Evolutionary conservation across 2,797 vertebrate species (phyloP).

Genomic region (Lepus townsendii): DNA sequence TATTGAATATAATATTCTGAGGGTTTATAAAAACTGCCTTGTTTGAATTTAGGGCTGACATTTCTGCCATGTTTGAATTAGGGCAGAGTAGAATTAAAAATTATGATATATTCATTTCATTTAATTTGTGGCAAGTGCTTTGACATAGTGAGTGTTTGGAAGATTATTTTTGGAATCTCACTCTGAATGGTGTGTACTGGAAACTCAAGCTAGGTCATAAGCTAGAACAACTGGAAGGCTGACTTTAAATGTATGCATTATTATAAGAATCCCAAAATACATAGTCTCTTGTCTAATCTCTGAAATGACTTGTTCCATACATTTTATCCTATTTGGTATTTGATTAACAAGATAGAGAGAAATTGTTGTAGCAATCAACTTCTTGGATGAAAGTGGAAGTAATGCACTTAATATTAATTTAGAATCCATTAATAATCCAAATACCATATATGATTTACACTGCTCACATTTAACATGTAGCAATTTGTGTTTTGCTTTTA

Average conservation of each 20-base stretch:
- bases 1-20: not conserved
- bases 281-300: not conserved
- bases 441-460: not conserved
- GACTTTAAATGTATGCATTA: not conserved
- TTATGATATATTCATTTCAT: too few species aligned
- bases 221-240: not conserved
- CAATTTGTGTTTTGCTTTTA: not conserved
- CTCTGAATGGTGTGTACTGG: too few species aligned
- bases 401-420: not conserved
- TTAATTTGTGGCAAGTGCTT: not conserved
- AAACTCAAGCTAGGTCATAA: not conserved
- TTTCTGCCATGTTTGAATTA: not conserved
- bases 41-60: not conserved
- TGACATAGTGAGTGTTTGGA: not conserved
- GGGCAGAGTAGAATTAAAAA: not conserved
- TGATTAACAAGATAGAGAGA: not conserved
- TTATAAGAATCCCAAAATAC: not conserved
- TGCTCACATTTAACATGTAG: not conserved
- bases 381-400: not conserved
- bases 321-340: not conserved
- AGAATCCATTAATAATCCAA: not conserved
- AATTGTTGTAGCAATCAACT: not conserved
- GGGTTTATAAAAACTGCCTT: not conserved
- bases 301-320: not conserved
- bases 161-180: not conserved